phyloP scores from a whole-genome alignment of 2,797 vertebrate genomes.

The Eurystomus glaucurus region DNA sequence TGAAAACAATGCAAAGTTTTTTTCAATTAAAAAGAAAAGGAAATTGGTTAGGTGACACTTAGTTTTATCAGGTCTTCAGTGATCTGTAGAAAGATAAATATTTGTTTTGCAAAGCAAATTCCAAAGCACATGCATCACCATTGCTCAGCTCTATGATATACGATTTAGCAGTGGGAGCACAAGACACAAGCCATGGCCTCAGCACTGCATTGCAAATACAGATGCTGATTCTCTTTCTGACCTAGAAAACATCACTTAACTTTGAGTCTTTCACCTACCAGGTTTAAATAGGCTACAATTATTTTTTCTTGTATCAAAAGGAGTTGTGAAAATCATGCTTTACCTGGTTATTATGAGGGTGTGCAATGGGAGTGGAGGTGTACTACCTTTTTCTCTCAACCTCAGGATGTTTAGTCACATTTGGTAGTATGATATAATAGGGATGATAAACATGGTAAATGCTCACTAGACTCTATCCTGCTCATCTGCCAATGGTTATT shows the following conservation, averaged over 20 bases:
- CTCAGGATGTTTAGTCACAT: background rate
- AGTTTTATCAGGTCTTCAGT: slow-evolving; percentile 41
- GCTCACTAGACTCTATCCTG: background rate
- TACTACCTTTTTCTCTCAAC: background rate
- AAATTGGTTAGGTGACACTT: slow-evolving; percentile 28
- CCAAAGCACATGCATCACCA: slow-evolving; percentile 31
- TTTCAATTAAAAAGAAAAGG: slow-evolving; percentile 14
- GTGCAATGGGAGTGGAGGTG: background rate
- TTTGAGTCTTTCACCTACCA: background rate
- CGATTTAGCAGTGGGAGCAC: background rate
- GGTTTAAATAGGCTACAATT: background rate
- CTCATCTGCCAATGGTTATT: background rate
- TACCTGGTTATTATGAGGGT: background rate
- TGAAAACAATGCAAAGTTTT: background rate
- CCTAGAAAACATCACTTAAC: background rate
- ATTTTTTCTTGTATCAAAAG: background rate
- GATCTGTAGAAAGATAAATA: slow-evolving; percentile 51
- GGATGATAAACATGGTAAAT: background rate
- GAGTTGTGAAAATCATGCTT: background rate
- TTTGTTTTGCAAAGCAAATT: slow-evolving; percentile 72
- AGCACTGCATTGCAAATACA: background rate
- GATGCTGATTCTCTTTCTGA: background rate
- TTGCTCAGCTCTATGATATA: background rate
- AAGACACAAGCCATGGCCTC: background rate
- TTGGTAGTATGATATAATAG: background rate